A percentile compares a stretch with the other conserved stretches of the same genome.
Conservation (phyloP, 2,888 invertebrate genomes). For the Cancer borealis region DNA sequence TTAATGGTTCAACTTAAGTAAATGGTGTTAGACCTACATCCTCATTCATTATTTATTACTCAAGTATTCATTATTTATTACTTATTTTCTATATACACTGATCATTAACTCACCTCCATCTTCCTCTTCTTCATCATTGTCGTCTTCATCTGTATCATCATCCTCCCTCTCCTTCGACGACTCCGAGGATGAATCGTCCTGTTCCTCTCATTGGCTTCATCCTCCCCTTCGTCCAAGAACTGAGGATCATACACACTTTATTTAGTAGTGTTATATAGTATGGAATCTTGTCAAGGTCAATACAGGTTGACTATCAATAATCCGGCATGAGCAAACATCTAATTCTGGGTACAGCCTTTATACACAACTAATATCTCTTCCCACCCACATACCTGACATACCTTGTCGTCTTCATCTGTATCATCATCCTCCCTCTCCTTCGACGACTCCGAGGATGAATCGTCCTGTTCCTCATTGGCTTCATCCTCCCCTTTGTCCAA, state of each 20-base stretch:
- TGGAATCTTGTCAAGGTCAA: background rate
- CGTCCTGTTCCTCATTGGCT: too few species aligned
- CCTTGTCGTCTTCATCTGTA: too few species aligned
- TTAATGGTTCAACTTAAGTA: too few species aligned
- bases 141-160: conserved; percentile 79
- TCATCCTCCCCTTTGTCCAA: too few species aligned
- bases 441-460: too few species aligned
- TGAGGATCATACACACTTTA: background rate
- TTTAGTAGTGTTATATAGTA: background rate
- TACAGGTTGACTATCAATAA: too few species aligned
- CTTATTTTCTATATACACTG: background rate
- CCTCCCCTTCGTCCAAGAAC: conserved; percentile 78
- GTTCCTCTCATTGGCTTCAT: conserved; percentile 79
- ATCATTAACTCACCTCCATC: conserved; percentile 50
- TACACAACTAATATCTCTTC: background rate
- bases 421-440: too few species aligned
- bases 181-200: conserved; percentile 78
- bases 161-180: conserved; percentile 78
- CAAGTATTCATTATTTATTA: too few species aligned
- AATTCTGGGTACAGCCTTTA: too few species aligned
- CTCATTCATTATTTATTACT: too few species aligned
- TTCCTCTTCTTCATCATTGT: conserved; percentile 78
- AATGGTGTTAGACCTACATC: too few species aligned
- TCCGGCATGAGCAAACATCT: too few species aligned
- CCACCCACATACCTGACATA: conserved; percentile 32